A percentile compares a stretch with the other conserved stretches of the same genome.
phyloP scores from a whole-genome alignment of 1,140 invertebrate species.

The Eumeta japonica region DNA sequence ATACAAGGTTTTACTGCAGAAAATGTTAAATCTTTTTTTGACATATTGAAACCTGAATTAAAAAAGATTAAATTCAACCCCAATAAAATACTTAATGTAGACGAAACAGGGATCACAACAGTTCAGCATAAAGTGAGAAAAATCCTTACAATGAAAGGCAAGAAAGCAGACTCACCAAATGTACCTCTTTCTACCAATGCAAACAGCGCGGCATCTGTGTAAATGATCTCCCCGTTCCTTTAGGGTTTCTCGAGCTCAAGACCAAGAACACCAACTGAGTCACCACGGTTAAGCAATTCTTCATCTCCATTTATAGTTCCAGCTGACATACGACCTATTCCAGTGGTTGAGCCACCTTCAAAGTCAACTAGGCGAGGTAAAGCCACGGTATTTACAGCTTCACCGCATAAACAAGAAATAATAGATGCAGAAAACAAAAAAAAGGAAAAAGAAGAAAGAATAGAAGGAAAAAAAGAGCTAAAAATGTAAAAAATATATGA shows the following conservation, averaged over 20 bases:
- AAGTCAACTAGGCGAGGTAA: constrained; percentile 12
- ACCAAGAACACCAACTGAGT: constrained; percentile 5
- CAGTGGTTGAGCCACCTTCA: constrained; percentile 8
- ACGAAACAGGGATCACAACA: constrained; percentile 26
- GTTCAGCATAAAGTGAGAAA: constrained; percentile 21
- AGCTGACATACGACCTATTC: constrained; percentile 9
- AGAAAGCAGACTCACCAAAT: constrained; percentile 20
- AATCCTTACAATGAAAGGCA: constrained; percentile 24
- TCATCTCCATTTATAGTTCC: constrained; percentile 11
- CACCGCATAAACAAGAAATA: constrained; percentile 16
- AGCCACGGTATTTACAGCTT: constrained; percentile 11
- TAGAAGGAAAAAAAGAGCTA: constrained; percentile 2
- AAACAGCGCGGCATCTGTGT: constrained; percentile 2
- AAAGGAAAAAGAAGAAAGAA: constrained; percentile 7
- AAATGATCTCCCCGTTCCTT: constrained; percentile 1
- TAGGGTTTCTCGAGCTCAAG: background rate
- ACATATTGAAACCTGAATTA: constrained; percentile 2
- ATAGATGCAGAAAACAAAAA: constrained; percentile 10
- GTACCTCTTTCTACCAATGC: constrained; percentile 5
- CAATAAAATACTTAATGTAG: constrained; percentile 21
- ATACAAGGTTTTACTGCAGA: constrained; percentile 6
- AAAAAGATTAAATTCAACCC: constrained; percentile 4
- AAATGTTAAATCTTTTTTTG: constrained; percentile 11
- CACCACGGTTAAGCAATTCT: constrained; percentile 4
- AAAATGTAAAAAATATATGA: constrained; percentile 6